Evolutionary conservation across 2,113 vertebrate species (phyloP), one percentile per base, ranked within the genome.

Genomic region (Alectura lathami): DNA sequence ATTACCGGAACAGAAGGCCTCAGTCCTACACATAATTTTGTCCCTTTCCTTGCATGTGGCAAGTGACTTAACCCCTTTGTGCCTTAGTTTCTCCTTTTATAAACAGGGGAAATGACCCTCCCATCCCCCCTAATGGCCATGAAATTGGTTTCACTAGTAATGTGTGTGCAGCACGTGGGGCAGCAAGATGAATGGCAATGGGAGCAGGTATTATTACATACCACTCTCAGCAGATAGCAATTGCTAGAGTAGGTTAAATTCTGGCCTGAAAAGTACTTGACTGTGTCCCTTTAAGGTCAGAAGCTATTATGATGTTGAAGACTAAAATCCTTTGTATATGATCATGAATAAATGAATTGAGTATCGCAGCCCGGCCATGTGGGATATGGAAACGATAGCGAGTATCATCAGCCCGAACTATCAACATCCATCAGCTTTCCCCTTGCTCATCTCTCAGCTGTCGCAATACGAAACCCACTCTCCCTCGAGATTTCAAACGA

Each of bases 281-380:
- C 94, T 94, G 85, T 86, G 66, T 83, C 91, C 89, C 91, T 95
- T 95, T 96, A 96, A 97, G 93, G 90, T 94, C 95, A 96, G 81
- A 92, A 95, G 91, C 90, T 86, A 94, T 96, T 96, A 96, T 66
- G 88, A 88, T 88, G 91, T 89, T 96, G 92, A 95, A 95, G 93
- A 91, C 86, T 93, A 80, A 96, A 92, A 95, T 88, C 94, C 88
- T 96, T 91, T 93, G 82, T 94, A 94, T 93, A 95, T 95, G 90
- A 94, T 94, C 88, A 89, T 93, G 95, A 97, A 96, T 96, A 96
- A 97, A 91, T 93, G 94, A 96, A 97, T 91, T 89, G 94, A 95
- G 87, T 89, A 83, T 92, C 90, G 77, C 79, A 91, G 94, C 91
- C 91, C 24, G 50, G 91, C 88, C 91, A 78, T 93, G 94, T 95